Evolutionary conservation across 2,113 vertebrate genomes (phyloP), one percentile per base, ranked within the genome.

Genomic region (Pavo muticus): DNA sequence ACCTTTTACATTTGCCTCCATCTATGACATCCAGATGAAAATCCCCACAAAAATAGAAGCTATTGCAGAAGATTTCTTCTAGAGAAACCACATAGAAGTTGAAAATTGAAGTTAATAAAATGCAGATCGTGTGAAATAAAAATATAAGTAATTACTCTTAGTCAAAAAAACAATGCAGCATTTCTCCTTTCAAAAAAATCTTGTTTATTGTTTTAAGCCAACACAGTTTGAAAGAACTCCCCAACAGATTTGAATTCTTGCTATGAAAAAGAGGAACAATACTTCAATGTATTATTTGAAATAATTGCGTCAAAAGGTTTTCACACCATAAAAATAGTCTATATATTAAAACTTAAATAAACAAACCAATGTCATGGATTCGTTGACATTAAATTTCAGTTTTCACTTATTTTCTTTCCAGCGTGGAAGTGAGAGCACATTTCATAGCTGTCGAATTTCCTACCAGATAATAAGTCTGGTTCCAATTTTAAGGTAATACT

Each of bases 1-100:
- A 71, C 12, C 29, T 94, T 91, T 94, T 91, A 90, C 44, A 90
- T 87, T 95, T 96, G 60, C 24, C 84, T 95, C 54, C 9, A 16
- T 82, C 69, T 80, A 72, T 54, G 64, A 91, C 52, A 89, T 23
- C 67, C 79, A 92, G 57, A 91, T 94, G 92, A 84, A 89, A 88
- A 64, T 15, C 30, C n/a, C 16, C 27, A 67, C 13, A 74, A 70
- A 84, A 91, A 70, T 3, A 87, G 44, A n/a, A 82, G 45, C 23
- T 85, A 63, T 54, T 35, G 44, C 18, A 48, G 50, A 94, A 67
- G 64, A 75, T 60, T 48, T 71, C 59, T 35, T 84, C 64, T 57
- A 24, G 75, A 24, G 69, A 69, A 91, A 56, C 61, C 84, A 54
- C 50, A n/a, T 0, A 70, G 29, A 15, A 88, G 14, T 70, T 86